These are phyloP conservation scores for Aptenodytes patagonicus DNA, from an alignment of 2,113 vertebrate species.

Conservation along the genomic window DNA sequence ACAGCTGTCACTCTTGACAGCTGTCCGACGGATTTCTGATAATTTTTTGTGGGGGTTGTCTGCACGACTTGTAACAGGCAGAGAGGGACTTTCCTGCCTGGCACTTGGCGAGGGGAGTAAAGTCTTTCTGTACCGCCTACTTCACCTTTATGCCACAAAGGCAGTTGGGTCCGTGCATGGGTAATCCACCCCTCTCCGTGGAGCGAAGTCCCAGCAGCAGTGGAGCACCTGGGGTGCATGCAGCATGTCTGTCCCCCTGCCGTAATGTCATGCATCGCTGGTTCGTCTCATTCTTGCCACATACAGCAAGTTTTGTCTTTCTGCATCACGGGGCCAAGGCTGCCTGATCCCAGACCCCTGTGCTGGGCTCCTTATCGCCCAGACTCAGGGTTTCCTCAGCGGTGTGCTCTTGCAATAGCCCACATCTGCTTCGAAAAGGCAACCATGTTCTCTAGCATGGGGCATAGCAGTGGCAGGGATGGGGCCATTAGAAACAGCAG, in stretches of 20 bases:
- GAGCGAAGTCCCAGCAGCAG: fast-evolving
- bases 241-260: neutral
- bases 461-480: neutral
- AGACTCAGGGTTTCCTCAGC: neutral
- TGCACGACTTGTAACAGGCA: fast-evolving
- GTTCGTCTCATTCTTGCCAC: fast-evolving
- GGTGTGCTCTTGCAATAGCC: fast-evolving
- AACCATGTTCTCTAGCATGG: fast-evolving
- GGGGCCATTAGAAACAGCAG: neutral
- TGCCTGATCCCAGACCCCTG: neutral
- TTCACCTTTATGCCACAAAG: neutral
- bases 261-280: fast-evolving
- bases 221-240: neutral
- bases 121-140: neutral
- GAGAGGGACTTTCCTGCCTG: neutral
- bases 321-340: neutral
- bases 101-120: neutral
- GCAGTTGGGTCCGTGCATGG: fast-evolving
- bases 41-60: neutral
- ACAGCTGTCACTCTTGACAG: neutral
- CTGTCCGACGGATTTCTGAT: neutral
- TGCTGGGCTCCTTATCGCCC: neutral
- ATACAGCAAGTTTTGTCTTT: neutral
- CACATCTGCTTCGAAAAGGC: neutral
- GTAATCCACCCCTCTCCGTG: neutral